phyloP scores from a whole-genome alignment of 2,797 vertebrate species.

The Syngnathus rostellatus region DNA sequence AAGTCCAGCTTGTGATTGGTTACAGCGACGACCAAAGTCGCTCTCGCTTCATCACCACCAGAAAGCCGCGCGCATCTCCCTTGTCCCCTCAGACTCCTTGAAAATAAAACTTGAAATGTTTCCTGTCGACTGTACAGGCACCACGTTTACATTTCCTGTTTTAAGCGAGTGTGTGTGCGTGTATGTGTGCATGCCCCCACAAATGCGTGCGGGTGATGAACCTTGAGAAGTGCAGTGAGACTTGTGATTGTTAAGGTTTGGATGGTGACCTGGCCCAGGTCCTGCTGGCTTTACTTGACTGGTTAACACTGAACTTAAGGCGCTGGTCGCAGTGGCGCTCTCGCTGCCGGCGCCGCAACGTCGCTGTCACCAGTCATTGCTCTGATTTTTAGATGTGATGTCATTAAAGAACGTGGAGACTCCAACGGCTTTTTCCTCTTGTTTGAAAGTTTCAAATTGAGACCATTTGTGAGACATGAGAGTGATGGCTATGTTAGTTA shows the following conservation, averaged over 20 bases:
- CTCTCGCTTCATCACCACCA: not conserved
- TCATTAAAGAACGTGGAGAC: conserved; percentile 54
- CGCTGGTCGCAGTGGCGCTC: not conserved
- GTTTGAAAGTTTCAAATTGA: not conserved
- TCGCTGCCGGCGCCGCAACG: not conserved
- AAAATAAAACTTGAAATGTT: conserved; percentile 7
- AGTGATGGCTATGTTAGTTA: not conserved
- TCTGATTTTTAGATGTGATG: conserved; percentile 54
- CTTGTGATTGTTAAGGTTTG: conserved; percentile 4
- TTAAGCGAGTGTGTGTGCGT: conserved; percentile 12
- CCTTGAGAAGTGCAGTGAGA: not conserved
- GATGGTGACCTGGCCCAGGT: conserved; percentile 20
- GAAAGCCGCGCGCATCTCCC: not conserved
- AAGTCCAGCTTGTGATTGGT: not conserved
- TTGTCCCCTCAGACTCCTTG: not conserved
- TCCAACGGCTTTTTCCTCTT: not conserved
- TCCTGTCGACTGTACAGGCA: not conserved
- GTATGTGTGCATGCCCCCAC: conserved; percentile 4
- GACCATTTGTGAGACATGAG: not conserved
- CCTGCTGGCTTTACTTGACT: conserved; percentile 59
- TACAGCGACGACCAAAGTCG: not conserved
- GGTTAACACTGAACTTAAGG: conserved; percentile 31
- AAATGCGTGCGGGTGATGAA: conserved; percentile 3
- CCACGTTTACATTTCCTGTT: not conserved
- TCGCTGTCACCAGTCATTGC: conserved; percentile 25